Conservation (phyloP, 1,140 invertebrate species). For the Cyclina sinensis region DNA sequence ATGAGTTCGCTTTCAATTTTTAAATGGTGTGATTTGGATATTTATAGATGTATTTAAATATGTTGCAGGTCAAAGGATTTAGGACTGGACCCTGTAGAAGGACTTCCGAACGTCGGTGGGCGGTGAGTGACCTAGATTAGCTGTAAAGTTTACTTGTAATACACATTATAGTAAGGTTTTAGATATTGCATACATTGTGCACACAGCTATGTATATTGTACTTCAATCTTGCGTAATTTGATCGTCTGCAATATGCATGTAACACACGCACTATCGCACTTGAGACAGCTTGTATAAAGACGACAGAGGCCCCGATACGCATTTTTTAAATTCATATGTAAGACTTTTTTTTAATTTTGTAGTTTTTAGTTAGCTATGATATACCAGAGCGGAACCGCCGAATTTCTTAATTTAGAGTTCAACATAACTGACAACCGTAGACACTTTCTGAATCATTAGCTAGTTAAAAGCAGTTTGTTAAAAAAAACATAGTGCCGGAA, state of each 20-base stretch:
- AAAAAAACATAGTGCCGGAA: too few relatives aligned
- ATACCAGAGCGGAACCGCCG: too few relatives aligned
- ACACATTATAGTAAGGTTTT: conserved; percentile 4
- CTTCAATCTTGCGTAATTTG: conserved; percentile 22
- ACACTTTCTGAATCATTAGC: too few relatives aligned
- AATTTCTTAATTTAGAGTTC: too few relatives aligned
- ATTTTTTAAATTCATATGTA: background rate
- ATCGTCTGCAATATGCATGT: conserved; percentile 43
- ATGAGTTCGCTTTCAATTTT: background rate
- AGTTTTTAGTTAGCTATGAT: too few relatives aligned
- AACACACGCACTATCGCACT: background rate
- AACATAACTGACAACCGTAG: too few relatives aligned
- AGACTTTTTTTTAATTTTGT: background rate
- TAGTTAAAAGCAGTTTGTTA: too few relatives aligned
- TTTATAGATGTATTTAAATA: background rate
- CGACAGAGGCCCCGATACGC: conserved; percentile 5
- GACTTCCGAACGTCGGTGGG: conserved; percentile 52
- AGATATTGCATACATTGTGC: conserved; percentile 43
- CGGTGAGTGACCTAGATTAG: conserved; percentile 54
- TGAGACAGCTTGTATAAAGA: background rate
- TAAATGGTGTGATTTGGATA: background rate
- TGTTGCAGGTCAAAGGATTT: conserved; percentile 63
- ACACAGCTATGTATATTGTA: conserved; percentile 32
- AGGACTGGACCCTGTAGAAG: conserved; percentile 53
- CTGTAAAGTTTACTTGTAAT: background rate